Conservation (phyloP, 2,888 invertebrate species). For the Mesorhabditis spiculigera region DNA sequence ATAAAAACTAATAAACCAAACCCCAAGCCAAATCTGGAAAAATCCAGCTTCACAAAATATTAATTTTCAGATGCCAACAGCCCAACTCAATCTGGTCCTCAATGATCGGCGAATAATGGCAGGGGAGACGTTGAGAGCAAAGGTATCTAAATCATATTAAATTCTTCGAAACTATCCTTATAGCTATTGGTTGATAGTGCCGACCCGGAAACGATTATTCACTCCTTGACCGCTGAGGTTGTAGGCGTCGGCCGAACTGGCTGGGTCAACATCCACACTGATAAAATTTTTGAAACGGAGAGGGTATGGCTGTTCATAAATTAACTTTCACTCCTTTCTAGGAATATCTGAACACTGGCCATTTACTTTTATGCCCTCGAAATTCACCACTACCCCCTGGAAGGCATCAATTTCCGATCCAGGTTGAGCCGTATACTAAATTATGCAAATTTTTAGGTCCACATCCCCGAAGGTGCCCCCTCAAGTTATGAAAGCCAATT, state of each 20-base stretch:
- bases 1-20: no score
- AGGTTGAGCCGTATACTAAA: conserved; percentile 18
- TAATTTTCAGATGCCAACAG: conserved; percentile 53
- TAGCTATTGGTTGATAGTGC: conserved; percentile 49
- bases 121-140: conserved; percentile 48
- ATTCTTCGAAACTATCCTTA: conserved; percentile 2
- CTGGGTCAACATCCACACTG: conserved; percentile 57
- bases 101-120: conserved; percentile 45
- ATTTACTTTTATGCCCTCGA: neutral
- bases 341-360: conserved; percentile 6
- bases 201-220: conserved; percentile 49
- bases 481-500: conserved; percentile 53
- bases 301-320: conserved; percentile 26
- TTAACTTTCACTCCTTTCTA: neutral
- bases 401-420: conserved; percentile 51
- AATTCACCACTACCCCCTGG: conserved; percentile 35
- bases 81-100: conserved; percentile 51
- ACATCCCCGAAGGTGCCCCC: conserved; percentile 43
- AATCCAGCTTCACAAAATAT: neutral
- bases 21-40: no score
- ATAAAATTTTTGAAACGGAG: conserved; percentile 56
- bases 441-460: conserved; percentile 13
- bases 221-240: conserved; percentile 32
- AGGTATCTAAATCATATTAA: conserved; percentile 15
- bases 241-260: conserved; percentile 46